Base-by-base conservation (phyloP, 2,797 vertebrate genomes). In the Triplophysa bombifrons region DNA sequence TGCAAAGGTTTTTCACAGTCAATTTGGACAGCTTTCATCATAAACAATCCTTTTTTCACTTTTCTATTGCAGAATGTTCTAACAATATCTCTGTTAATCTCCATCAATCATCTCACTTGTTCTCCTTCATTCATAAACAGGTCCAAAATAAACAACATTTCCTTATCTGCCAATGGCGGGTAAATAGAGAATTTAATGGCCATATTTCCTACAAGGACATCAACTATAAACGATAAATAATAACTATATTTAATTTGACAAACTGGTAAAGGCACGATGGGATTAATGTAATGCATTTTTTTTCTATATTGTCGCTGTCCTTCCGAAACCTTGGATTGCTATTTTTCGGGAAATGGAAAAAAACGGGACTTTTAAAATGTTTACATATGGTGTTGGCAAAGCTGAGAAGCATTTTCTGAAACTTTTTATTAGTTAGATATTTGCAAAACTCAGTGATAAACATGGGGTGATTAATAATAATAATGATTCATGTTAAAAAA, bases 11-110 rank as follows among this genome's bases (percentile, higher is more conserved):
- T 81, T 69, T 41, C 27, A 75, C 20, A 25, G 50, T 64, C 30
- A 73, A 51, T 81, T 61, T 75, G 51, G 46, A 74, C 41, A 55
- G 41, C 72, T 80, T 83, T 74, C 30, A 50, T 70, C 67, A 73
- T 76, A 84, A 83, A 84, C 69, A 77, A 38, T 74, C 50, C 50
- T 44, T 67, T 67, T 81, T 41, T 20, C 76, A 80, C 16, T 65
- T 76, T 76, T 80, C 64, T 71, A 83, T 77, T 41, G 30, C 66
- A 78, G 38, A 41, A 41, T 41, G 38, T 30, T 41, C 27, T 48
- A 78, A 55, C 14, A 68, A 17, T 3, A 13, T 22, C 46, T 66
- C 72, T 64, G 17, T 9, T 4, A 13, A 0, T 80, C 34, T 38
- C 25, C 44, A n/a, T 38, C 66, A 44, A 14, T 68, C 51, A 6